Evolutionary conservation across 2,797 vertebrate species (phyloP), one percentile per base, ranked within the genome.

Genomic region (Chiroxiphia lanceolata): DNA sequence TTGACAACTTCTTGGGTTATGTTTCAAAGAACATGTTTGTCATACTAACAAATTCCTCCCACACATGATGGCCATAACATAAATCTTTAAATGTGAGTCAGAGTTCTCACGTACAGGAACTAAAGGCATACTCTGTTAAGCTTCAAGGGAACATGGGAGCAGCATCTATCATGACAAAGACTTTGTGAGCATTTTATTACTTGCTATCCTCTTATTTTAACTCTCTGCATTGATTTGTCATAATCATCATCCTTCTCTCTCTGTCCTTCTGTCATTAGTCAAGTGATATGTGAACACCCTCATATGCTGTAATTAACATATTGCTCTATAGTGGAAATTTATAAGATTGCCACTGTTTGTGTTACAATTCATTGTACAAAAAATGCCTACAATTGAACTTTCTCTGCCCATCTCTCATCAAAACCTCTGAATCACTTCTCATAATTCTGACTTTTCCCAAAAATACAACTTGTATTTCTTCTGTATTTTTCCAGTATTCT

Each of bases 171-270:
- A 57, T 47, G 14, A 63, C 51, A 84, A 75, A 65, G 51, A 42
- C 11, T 70, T 53, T 47, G 19, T 48, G 31, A 77, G 40, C 13
- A 6, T 75, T 59, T 5, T 23, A 44, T 75, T 68, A 17, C 42
- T 88, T 61, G 31, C 60, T 59, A 22, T 57, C 15, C 34, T 65
- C n/a, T 89, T 84, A 56, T 67, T 87, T 91, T 80, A 87, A 87
- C 42, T 56, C 31, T 53, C 61, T 42, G 16, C 19, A 45, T 34
- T 82, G 67, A 72, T 81, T 72, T 68, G 36, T 68, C 76, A 53
- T 34, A 42, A 79, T 63, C 22, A 86, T 50, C 42, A 34, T 83
- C 22, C 56, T 71, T 76, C 45, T 69, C 12, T 57, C 23, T 69
- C 48, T 83, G 33, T 14, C 44, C 33, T 47, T 68, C 7, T 56